Base-by-base conservation (phyloP, 2,888 invertebrate genomes). In the Suillia variegata region DNA sequence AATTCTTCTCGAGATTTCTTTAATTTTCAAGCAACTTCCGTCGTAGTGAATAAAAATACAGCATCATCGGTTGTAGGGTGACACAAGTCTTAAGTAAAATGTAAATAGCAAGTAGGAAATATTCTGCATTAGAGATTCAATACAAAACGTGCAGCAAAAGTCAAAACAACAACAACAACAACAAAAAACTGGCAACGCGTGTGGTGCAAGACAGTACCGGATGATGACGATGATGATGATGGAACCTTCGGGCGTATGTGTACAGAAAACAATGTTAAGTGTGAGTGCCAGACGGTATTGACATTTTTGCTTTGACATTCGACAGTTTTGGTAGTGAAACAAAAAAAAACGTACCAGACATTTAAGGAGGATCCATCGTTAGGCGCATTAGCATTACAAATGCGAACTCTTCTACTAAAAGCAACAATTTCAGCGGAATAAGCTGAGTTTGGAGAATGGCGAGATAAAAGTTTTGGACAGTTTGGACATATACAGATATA, bases 351-450 rank as follows among this genome's bases (percentile, higher is more conserved):
- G 38, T 38, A 10, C 12, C 10, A 38, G 10, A n/a, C 38, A 38
- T 38, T 38, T 38, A n/a, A n/a, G 15, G 15, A 38, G 38, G 38
- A 38, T 10, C 38, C n/a, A n/a, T n/a, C n/a, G n/a, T n/a, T n/a
- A n/a, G n/a, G 4, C 38, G 38, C 38, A 38, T 38, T 38, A 38
- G 38, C 38, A 38, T 38, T 38, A n/a, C 38, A 38, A 38, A 38
- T 38, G 38, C 38, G 38, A 26, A 13, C n/a, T 38, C 38, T 12
- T 31, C 6, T 31, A 12, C 6, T 6, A 31, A 8, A 31, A 8
- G 31, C 31, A 6, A 6, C 31, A 31, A 31, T 8, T 31, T 8
- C 31, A 12, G 31, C 31, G 31, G 31, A 8, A 31, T 12, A 12
- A 31, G 31, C 31, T 12, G 31, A 31, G 31, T 12, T 31, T 31